A percentile compares a stretch with the other conserved stretches of the same genome.
Conservation (phyloP, 2,797 vertebrate species). For the Sylvilagus floridanus region DNA sequence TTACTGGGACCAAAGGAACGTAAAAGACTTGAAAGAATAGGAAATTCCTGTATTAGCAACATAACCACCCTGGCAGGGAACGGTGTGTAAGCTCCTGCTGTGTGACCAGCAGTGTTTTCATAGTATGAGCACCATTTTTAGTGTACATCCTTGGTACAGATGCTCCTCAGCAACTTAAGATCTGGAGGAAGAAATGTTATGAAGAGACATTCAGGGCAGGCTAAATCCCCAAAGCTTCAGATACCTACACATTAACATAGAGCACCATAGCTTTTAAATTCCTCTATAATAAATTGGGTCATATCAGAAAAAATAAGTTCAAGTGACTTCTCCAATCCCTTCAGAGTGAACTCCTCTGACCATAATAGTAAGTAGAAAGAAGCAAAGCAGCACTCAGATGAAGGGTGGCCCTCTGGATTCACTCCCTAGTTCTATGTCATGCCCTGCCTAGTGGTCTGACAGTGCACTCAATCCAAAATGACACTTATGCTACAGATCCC, state of each 20-base stretch:
- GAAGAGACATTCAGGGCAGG: background rate
- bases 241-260: background rate
- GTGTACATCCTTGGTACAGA: background rate
- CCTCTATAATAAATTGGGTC: background rate
- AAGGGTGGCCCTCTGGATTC: background rate
- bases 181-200: background rate
- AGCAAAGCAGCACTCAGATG: background rate
- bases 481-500: background rate
- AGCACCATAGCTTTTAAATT: background rate
- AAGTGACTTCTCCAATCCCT: background rate
- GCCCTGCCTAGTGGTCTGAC: background rate
- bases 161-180: background rate
- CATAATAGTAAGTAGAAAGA: background rate
- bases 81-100: background rate
- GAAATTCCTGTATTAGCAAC: background rate
- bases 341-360: background rate
- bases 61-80: background rate
- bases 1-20: background rate
- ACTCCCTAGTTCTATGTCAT: background rate
- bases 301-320: background rate
- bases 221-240: background rate
- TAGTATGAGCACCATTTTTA: background rate
- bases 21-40: background rate
- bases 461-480: background rate
- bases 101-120: background rate